phyloP scores from a whole-genome alignment of 2,888 invertebrate genomes.

The Pammene aurita region DNA sequence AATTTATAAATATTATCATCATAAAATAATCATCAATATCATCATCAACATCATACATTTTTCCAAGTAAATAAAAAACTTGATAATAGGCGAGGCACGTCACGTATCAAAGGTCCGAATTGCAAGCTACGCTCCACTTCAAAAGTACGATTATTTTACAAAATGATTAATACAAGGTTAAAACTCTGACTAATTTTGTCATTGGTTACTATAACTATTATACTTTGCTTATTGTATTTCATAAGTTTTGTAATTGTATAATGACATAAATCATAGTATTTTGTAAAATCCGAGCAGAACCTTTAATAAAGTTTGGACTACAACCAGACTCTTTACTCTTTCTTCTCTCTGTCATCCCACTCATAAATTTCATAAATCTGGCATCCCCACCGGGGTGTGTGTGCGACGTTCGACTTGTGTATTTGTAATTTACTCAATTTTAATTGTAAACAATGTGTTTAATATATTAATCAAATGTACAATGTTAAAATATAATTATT shows the following conservation, averaged over 20 bases:
- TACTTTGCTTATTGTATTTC: too few species aligned
- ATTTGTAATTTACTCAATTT: slow-evolving; percentile 76
- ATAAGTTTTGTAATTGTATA: background rate
- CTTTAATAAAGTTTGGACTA: slow-evolving; percentile 10
- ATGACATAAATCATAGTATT: too few species aligned
- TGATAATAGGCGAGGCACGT: slow-evolving; percentile 15
- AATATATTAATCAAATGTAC: slow-evolving; percentile 63
- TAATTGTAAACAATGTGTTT: slow-evolving; percentile 80
- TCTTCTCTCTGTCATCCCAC: slow-evolving; percentile 38
- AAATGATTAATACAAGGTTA: too few species aligned
- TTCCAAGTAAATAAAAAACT: too few species aligned
- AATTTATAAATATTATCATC: too few species aligned
- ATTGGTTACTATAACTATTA: too few species aligned
- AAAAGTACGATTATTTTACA: background rate
- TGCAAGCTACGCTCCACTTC: background rate
- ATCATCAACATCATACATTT: too few species aligned
- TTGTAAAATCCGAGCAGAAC: background rate
- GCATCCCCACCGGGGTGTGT: slow-evolving; percentile 81
- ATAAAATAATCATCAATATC: too few species aligned
- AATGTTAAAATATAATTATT: slow-evolving; percentile 60
- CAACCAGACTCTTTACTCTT: slow-evolving; percentile 17
- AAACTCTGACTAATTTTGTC: too few species aligned
- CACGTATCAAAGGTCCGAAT: slow-evolving; percentile 5
- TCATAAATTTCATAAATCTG: slow-evolving; percentile 57
- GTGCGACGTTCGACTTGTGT: slow-evolving; percentile 72